These are phyloP conservation scores for Argyresthia albistria DNA, from an alignment of 2,888 invertebrate species.

Conservation along the genomic window DNA sequence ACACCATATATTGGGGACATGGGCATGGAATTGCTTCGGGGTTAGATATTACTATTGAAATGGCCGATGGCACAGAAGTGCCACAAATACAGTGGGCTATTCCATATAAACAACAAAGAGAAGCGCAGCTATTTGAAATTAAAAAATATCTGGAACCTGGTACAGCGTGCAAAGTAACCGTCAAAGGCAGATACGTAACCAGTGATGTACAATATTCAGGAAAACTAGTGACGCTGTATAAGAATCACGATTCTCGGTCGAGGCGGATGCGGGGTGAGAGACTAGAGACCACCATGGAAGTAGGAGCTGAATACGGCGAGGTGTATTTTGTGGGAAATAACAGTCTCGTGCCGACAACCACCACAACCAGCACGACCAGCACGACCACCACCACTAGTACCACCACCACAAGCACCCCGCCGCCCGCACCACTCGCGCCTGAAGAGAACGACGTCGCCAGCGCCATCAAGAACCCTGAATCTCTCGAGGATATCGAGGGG, in stretches of 20 bases:
- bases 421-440: constrained; percentile 64
- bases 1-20: constrained; percentile 85
- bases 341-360: constrained; percentile 83
- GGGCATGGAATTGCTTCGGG: constrained; percentile 81
- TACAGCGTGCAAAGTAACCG: constrained; percentile 86
- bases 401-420: constrained; percentile 68
- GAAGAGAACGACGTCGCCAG: constrained; percentile 52
- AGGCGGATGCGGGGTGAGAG: constrained; percentile 76
- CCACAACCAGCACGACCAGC: constrained; percentile 50
- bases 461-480: constrained; percentile 32
- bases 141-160: constrained; percentile 81
- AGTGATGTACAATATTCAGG: constrained; percentile 83
- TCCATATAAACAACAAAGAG: constrained; percentile 64
- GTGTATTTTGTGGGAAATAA: constrained; percentile 84
- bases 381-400: constrained; percentile 74
- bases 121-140: constrained; percentile 67
- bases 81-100: constrained; percentile 82
- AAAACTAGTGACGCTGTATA: constrained; percentile 78
- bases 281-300: constrained; percentile 78
- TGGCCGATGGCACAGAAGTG: constrained; percentile 69
- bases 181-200: constrained; percentile 80
- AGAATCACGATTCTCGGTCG: constrained; percentile 71
- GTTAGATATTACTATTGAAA: constrained; percentile 75
- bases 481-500: constrained; percentile 33
- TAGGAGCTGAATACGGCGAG: constrained; percentile 81